Evolutionary conservation across 2,797 vertebrate genomes (phyloP).

Genomic region (Phrynocephalus forsythii): DNA sequence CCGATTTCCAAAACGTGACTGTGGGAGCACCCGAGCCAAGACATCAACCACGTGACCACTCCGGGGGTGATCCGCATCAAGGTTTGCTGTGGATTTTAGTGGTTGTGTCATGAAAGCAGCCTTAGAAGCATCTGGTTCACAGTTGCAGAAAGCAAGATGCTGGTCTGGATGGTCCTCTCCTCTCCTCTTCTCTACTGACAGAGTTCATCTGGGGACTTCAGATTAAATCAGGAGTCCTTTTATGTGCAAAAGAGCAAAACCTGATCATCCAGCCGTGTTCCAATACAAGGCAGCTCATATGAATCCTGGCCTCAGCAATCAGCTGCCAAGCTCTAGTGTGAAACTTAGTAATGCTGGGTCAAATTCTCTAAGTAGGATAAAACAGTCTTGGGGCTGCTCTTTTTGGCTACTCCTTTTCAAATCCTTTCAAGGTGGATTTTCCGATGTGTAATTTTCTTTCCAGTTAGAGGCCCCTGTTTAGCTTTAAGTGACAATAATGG

Average conservation of each 20-base stretch:
- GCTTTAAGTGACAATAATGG: neutral
- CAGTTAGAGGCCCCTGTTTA: slow-evolving; percentile 11
- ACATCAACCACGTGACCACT: no score
- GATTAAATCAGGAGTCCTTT: neutral
- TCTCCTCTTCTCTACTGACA: neutral
- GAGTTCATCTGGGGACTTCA: neutral
- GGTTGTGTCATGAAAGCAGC: no score
- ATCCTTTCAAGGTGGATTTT: slow-evolving; percentile 11
- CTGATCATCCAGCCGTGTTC: neutral
- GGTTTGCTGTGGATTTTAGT: no score
- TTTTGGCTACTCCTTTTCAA: neutral
- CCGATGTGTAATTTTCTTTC: slow-evolving; percentile 16
- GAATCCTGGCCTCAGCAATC: neutral
- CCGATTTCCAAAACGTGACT: no score
- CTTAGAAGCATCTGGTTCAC: neutral
- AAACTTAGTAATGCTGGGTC: neutral
- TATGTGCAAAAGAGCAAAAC: neutral
- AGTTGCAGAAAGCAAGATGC: neutral
- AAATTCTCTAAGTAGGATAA: neutral
- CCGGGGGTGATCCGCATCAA: no score
- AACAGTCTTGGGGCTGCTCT: neutral
- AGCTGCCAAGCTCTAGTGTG: neutral
- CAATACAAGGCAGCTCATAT: neutral
- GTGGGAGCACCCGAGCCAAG: no score
- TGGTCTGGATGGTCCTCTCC: neutral